Evolutionary conservation across 2,888 invertebrate genomes (phyloP).

Genomic region (Hyppa rectilinea): DNA sequence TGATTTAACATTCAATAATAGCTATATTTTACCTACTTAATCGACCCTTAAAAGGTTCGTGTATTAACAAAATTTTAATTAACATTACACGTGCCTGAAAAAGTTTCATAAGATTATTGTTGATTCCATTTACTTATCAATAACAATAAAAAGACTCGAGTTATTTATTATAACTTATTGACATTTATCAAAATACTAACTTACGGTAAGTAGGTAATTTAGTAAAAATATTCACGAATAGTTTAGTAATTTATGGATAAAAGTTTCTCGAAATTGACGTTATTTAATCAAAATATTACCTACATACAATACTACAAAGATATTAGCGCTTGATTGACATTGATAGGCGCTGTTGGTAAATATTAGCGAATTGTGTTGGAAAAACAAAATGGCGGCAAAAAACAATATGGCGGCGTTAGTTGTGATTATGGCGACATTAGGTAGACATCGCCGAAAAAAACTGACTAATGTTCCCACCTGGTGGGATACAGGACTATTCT

Average conservation of each 20-base stretch:
- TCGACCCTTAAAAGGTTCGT: background rate
- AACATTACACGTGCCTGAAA: background rate
- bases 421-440: background rate
- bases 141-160: background rate
- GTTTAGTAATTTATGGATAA: too few relatives aligned
- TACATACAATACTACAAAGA: background rate
- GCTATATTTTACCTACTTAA: background rate
- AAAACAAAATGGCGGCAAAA: background rate
- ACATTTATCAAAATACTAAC: background rate
- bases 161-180: too few relatives aligned
- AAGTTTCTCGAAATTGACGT: background rate
- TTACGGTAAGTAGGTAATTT: too few relatives aligned
- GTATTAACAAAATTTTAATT: background rate
- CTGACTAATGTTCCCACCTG: too few relatives aligned
- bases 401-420: background rate
- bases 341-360: background rate
- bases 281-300: background rate
- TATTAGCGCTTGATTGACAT: background rate
- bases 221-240: too few relatives aligned
- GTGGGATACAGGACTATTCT: too few relatives aligned
- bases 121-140: background rate
- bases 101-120: background rate
- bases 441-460: too few relatives aligned
- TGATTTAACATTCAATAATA: slow-evolving; percentile 7
- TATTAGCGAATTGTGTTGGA: too few relatives aligned